These are phyloP conservation scores for Todiramphus chloris DNA, from an alignment of 2,113 vertebrate species.

Conservation along the genomic window DNA sequence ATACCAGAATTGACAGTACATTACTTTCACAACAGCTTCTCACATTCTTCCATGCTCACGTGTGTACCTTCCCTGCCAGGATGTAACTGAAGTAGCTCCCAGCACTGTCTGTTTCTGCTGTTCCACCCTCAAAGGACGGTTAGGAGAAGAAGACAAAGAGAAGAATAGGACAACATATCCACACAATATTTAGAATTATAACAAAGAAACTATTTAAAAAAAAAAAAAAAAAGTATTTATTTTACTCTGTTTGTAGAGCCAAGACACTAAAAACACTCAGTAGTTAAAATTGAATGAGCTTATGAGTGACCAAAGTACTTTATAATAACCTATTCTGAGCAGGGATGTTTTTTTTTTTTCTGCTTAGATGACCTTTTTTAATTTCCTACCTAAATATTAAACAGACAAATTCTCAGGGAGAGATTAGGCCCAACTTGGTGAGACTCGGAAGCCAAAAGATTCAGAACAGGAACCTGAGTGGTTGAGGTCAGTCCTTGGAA, in stretches of 20 bases:
- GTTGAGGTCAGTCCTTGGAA: background rate
- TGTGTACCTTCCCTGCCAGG: background rate
- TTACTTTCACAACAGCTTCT: background rate
- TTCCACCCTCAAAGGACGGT: background rate
- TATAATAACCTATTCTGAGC: background rate
- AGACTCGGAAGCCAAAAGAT: background rate
- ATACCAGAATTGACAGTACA: background rate
- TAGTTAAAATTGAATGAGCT: background rate
- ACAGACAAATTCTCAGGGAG: background rate
- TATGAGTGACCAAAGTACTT: background rate
- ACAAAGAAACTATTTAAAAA: background rate
- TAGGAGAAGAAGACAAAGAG: background rate
- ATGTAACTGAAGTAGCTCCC: background rate
- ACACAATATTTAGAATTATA: background rate
- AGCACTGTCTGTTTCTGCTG: background rate
- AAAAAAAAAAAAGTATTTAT: background rate
- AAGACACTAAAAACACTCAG: background rate
- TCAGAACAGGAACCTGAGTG: background rate
- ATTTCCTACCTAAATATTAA: background rate
- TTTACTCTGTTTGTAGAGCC: background rate
- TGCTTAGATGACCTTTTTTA: background rate
- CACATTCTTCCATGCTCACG: background rate
- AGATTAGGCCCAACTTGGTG: background rate
- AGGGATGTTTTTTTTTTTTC: background rate
- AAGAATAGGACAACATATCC: background rate